Conservation (phyloP, 2,797 vertebrate genomes). For the Phrynocephalus forsythii region DNA sequence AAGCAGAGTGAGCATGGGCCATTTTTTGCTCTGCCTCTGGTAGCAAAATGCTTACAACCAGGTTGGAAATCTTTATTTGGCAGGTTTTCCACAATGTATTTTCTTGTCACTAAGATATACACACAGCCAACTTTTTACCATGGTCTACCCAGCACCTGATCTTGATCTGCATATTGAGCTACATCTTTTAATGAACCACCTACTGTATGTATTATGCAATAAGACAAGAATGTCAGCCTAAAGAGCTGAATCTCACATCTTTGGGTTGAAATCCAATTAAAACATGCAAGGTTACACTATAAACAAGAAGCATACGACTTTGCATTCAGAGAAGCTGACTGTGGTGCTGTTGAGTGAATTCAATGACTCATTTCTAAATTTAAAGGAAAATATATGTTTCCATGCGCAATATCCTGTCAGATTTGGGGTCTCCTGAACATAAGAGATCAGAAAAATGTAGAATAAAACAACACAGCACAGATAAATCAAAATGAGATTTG, state of each 20-base stretch:
- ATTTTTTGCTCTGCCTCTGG: no score
- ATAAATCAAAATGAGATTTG: not conserved
- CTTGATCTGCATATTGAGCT: not conserved
- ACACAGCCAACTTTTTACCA: not conserved
- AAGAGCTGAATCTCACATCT: slow-evolving; percentile 5
- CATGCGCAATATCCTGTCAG: not conserved
- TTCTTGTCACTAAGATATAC: not conserved
- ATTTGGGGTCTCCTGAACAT: not conserved
- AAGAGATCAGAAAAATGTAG: not conserved
- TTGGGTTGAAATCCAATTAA: not conserved
- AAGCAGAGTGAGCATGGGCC: no score
- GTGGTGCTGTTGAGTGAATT: not conserved
- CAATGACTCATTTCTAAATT: not conserved
- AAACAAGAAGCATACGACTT: not conserved
- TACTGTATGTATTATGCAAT: not conserved
- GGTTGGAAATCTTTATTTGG: not conserved
- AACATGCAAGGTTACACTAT: not conserved
- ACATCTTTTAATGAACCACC: slow-evolving; percentile 8
- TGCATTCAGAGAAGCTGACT: not conserved
- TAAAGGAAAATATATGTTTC: not conserved
- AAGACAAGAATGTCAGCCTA: not conserved
- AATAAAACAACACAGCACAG: not conserved
- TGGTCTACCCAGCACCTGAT: not conserved
- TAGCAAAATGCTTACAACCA: no score
- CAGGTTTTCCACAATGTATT: not conserved